phyloP scores from a whole-genome alignment of 2,113 vertebrate genomes.

The Xiphorhynchus elegans region DNA sequence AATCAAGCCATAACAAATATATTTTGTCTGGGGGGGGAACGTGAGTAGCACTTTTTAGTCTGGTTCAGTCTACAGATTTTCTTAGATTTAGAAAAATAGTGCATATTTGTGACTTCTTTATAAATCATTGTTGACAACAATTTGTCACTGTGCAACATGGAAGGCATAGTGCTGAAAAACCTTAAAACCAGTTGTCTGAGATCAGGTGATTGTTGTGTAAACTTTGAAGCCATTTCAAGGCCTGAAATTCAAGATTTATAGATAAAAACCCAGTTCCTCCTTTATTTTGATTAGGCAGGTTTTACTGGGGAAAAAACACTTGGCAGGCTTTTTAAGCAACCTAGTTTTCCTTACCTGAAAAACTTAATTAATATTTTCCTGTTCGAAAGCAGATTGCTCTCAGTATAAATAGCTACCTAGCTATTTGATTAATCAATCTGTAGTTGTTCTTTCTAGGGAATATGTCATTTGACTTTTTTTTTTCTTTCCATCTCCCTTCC shows the following conservation, averaged over 20 bases:
- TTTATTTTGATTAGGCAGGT: neutral
- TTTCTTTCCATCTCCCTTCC: neutral
- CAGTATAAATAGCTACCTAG: neutral
- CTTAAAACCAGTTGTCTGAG: neutral
- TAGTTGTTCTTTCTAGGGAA: neutral
- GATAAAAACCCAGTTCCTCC: neutral
- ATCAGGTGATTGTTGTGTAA: neutral
- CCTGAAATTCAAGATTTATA: neutral
- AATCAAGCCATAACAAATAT: neutral
- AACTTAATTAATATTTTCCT: neutral
- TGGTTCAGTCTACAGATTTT: neutral
- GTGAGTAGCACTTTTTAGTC: neutral
- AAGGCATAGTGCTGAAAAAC: neutral
- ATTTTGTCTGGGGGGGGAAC: neutral
- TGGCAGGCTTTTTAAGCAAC: neutral
- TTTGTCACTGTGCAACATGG: neutral
- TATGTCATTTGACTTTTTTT: neutral
- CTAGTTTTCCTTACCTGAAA: neutral
- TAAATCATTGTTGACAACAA: neutral
- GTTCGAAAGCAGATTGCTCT: neutral
- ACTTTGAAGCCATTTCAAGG: neutral
- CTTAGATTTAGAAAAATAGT: neutral
- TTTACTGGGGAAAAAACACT: neutral
- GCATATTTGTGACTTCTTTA: neutral
- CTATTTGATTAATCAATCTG: neutral